Percentiles rank a stretch among this genome's conserved stretches.
These are phyloP conservation scores for Takifugu bimaculatus DNA, from an alignment of 2,113 vertebrate genomes.

Conservation along the genomic window DNA sequence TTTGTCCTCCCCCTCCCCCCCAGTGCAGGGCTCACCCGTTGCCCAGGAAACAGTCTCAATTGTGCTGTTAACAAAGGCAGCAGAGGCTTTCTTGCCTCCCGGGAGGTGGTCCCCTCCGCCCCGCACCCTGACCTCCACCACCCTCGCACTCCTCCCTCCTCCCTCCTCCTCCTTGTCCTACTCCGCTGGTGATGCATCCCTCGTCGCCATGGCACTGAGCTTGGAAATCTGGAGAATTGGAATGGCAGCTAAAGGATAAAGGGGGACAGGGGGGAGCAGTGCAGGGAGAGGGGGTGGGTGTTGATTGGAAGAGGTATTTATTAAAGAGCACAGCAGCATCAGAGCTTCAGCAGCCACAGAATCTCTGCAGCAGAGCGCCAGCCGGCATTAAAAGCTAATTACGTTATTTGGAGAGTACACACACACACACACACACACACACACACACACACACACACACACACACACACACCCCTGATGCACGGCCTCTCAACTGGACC, in stretches of 20 bases:
- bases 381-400: constrained; percentile 45
- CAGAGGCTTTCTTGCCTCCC: constrained; percentile 67
- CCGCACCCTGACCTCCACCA: constrained; percentile 73
- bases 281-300: constrained; percentile 13
- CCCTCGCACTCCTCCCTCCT: constrained; percentile 47
- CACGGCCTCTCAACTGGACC: constrained; percentile 7
- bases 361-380: constrained; percentile 35
- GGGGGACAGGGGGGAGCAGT: constrained; percentile 9
- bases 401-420: constrained; percentile 17
- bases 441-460: too few relatives aligned
- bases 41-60: constrained; percentile 76
- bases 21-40: constrained; percentile 67
- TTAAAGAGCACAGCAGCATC: constrained; percentile 32
- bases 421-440: not conserved
- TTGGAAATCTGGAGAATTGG: constrained; percentile 65
- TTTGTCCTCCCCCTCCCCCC: constrained; percentile 64
- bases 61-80: constrained; percentile 76
- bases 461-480: not conserved
- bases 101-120: constrained; percentile 73
- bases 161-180: constrained; percentile 23
- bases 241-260: constrained; percentile 42
- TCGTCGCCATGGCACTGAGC: constrained; percentile 66
- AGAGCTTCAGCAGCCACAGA: constrained; percentile 41
- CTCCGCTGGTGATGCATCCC: constrained; percentile 59
- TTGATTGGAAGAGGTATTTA: constrained; percentile 38